Evolutionary conservation across 1,140 invertebrate species (phyloP).

Genomic region (Pogonomyrmex barbatus): DNA sequence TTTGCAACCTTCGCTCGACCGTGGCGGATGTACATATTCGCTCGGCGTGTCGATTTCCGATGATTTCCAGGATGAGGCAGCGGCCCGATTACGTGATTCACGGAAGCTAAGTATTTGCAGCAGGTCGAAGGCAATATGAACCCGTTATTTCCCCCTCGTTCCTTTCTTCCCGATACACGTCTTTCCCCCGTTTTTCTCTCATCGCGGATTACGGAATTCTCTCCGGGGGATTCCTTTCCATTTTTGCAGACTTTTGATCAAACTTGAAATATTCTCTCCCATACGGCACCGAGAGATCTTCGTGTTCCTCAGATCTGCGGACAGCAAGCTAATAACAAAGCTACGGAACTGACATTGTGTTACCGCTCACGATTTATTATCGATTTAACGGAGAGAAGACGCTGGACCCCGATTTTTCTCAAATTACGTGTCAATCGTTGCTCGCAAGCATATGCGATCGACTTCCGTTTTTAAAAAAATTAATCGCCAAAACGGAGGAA

Average conservation of each 20-base stretch:
- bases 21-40: slow-evolving; percentile 12
- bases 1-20: slow-evolving; percentile 36
- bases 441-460: neutral
- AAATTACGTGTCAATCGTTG: neutral
- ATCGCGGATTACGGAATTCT: neutral
- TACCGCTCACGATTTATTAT: slow-evolving; percentile 5
- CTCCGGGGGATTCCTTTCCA: neutral
- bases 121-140: slow-evolving; percentile 9
- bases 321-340: neutral
- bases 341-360: neutral
- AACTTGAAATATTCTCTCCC: neutral
- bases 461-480: slow-evolving; percentile 18
- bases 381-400: slow-evolving; percentile 11
- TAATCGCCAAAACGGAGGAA: neutral
- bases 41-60: slow-evolving; percentile 35
- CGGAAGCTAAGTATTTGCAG: neutral
- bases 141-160: slow-evolving; percentile 19
- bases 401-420: neutral
- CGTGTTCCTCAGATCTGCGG: neutral
- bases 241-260: slow-evolving; percentile 10
- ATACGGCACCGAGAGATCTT: neutral
- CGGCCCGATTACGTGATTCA: slow-evolving; percentile 45
- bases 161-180: slow-evolving; percentile 1
- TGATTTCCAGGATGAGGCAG: slow-evolving; percentile 26
- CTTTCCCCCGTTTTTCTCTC: neutral